Evolutionary conservation across 2,888 invertebrate genomes (phyloP).

Genomic region (Barypeithes pellucidus): DNA sequence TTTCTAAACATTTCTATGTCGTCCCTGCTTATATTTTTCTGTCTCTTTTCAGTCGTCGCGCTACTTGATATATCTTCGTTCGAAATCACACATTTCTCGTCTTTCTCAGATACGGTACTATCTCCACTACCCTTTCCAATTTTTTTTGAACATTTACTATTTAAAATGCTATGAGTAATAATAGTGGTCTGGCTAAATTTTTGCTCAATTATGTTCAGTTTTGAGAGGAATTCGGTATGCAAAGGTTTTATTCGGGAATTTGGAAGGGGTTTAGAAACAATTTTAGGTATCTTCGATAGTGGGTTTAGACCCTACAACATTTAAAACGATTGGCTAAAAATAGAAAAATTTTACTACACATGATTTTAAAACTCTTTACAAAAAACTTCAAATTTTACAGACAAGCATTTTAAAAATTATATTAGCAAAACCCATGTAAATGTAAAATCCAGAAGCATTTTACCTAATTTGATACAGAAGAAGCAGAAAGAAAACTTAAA

Average conservation of each 20-base stretch:
- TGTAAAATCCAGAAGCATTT: too few relatives aligned
- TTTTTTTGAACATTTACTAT: background rate
- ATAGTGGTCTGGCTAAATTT: constrained; percentile 13
- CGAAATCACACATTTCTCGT: constrained; percentile 3
- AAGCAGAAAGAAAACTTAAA: too few relatives aligned
- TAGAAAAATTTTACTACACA: too few relatives aligned
- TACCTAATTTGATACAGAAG: too few relatives aligned
- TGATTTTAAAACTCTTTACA: too few relatives aligned
- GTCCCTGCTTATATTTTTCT: constrained; percentile 8
- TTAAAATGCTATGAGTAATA: background rate
- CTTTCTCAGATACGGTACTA: background rate
- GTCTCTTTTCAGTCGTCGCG: background rate
- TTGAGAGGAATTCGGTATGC: constrained; percentile 14
- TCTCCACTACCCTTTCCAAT: constrained; percentile 8
- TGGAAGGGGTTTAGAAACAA: background rate
- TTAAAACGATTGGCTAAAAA: background rate
- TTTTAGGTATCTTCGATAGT: constrained; percentile 38
- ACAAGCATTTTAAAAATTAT: too few relatives aligned
- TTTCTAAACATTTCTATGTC: constrained; percentile 12
- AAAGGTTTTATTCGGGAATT: constrained; percentile 35
- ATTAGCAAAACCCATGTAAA: too few relatives aligned
- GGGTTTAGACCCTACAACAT: constrained; percentile 24
- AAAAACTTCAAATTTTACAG: too few relatives aligned
- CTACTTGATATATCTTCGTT: constrained; percentile 7
- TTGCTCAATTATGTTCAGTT: constrained; percentile 22